These are phyloP conservation scores for Planiliza haematocheilus DNA, from an alignment of 2,113 vertebrate genomes.

Conservation along the genomic window DNA sequence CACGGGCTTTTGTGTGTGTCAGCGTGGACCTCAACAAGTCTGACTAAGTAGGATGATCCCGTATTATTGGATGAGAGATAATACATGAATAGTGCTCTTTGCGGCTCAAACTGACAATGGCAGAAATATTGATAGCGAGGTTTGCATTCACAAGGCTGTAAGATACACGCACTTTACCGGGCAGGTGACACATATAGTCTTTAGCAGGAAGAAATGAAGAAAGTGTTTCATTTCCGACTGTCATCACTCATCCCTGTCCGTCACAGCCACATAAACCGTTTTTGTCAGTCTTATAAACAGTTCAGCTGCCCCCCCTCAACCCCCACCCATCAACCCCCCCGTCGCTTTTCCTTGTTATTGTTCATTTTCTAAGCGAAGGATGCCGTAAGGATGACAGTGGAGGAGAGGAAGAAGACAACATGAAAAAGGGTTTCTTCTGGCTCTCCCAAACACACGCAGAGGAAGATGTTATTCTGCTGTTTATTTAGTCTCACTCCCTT, in stretches of 20 bases:
- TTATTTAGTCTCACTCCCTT: slow-evolving; percentile 75
- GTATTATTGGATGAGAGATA: slow-evolving; percentile 64
- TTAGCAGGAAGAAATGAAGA: slow-evolving; percentile 46
- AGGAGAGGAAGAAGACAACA: slow-evolving; percentile 67
- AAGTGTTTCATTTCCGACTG: slow-evolving; percentile 53
- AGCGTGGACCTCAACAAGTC: slow-evolving; percentile 85
- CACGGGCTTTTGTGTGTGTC: slow-evolving; percentile 49
- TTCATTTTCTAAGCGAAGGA: slow-evolving; percentile 69
- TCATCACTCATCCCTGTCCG: slow-evolving; percentile 61
- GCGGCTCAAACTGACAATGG: slow-evolving; percentile 13
- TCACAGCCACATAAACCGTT: slow-evolving; percentile 67
- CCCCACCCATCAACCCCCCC: background rate
- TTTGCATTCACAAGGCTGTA: background rate
- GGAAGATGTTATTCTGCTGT: slow-evolving; percentile 60
- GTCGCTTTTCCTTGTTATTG: slow-evolving; percentile 71
- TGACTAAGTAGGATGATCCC: slow-evolving; percentile 69
- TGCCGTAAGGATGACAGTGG: slow-evolving; percentile 71
- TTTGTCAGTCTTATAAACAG: slow-evolving; percentile 72
- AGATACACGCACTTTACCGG: background rate
- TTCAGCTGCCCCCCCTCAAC: slow-evolving; percentile 57
- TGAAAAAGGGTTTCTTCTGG: slow-evolving; percentile 67
- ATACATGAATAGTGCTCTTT: slow-evolving; percentile 18
- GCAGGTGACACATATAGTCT: slow-evolving; percentile 36
- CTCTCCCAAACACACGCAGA: slow-evolving; percentile 60
- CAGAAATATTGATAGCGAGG: background rate